A percentile compares a stretch with the other conserved stretches of the same genome.
Conservation (phyloP, 2,113 vertebrate genomes). For the Bombycilla garrulus region DNA sequence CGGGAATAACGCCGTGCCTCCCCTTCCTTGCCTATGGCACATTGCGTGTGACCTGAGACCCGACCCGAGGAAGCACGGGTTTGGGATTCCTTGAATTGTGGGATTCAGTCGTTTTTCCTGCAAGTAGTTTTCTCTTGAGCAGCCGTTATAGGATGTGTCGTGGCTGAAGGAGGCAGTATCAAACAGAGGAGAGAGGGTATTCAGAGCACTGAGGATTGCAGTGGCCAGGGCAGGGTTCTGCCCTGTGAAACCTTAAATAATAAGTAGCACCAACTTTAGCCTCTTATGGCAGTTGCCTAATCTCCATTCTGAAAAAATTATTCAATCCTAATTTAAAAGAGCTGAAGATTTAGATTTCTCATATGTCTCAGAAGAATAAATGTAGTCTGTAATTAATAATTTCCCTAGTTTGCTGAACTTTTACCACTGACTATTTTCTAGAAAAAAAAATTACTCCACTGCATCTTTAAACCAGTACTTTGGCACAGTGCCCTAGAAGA, state of each 20-base stretch:
- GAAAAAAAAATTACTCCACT: not conserved
- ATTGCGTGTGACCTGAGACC: fast-evolving
- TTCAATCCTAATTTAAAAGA: not conserved
- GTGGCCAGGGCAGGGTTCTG: not conserved
- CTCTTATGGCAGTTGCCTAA: not conserved
- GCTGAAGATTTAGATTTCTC: not conserved
- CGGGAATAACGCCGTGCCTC: no score
- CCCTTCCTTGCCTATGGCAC: not conserved
- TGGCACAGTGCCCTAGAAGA: not conserved
- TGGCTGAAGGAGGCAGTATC: not conserved
- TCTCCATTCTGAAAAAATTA: not conserved
- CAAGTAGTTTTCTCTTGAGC: not conserved
- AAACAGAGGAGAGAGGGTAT: fast-evolving
- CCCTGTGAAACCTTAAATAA: not conserved
- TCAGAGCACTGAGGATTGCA: not conserved
- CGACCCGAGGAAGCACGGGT: fast-evolving
- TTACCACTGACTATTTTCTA: not conserved
- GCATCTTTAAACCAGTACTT: not conserved
- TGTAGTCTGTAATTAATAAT: not conserved
- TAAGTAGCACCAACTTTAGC: not conserved
- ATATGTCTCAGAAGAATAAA: not conserved
- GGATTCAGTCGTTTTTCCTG: not conserved
- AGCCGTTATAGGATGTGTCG: not conserved
- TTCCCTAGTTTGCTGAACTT: not conserved
- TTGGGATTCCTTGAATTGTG: no score